These are phyloP conservation scores for Polydrusus tereticollis DNA, from an alignment of 2,888 invertebrate genomes.

Conservation along the genomic window DNA sequence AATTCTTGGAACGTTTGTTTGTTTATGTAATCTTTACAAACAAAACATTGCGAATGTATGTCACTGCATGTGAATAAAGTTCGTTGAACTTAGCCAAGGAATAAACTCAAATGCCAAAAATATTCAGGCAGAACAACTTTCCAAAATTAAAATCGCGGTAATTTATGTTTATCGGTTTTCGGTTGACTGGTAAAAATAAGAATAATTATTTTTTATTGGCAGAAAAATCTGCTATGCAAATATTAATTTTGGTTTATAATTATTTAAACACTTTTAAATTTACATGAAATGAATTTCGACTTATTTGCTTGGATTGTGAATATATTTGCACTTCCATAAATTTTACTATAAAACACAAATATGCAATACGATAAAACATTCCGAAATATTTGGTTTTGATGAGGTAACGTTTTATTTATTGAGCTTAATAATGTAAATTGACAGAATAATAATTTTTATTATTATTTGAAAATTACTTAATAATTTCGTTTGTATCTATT, in stretches of 20 bases:
- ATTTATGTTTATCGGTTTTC: slow-evolving; percentile 45
- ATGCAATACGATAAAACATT: neutral
- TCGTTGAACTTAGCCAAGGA: slow-evolving; percentile 44
- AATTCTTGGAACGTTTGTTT: slow-evolving; percentile 39
- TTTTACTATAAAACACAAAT: neutral
- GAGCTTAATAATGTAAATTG: neutral
- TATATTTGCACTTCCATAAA: neutral
- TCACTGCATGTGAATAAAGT: slow-evolving; percentile 43
- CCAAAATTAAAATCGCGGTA: slow-evolving; percentile 48
- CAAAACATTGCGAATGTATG: slow-evolving; percentile 47
- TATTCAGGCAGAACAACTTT: slow-evolving; percentile 46
- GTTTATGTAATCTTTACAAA: slow-evolving; percentile 43
- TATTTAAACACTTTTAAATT: slow-evolving; percentile 26
- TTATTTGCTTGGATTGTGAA: neutral
- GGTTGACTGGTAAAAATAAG: slow-evolving; percentile 28
- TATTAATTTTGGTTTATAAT: slow-evolving; percentile 22
- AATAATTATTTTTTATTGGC: slow-evolving; percentile 28
- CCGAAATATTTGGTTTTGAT: neutral
- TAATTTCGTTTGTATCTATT: no score
- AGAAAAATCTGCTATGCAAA: slow-evolving; percentile 15
- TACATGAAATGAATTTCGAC: slow-evolving; percentile 14
- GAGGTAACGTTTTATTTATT: neutral
- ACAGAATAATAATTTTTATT: neutral
- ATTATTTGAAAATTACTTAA: neutral
- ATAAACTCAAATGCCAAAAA: slow-evolving; percentile 48